Evolutionary conservation across 2,113 vertebrate species (phyloP).

Genomic region (Xiphias gladius): DNA sequence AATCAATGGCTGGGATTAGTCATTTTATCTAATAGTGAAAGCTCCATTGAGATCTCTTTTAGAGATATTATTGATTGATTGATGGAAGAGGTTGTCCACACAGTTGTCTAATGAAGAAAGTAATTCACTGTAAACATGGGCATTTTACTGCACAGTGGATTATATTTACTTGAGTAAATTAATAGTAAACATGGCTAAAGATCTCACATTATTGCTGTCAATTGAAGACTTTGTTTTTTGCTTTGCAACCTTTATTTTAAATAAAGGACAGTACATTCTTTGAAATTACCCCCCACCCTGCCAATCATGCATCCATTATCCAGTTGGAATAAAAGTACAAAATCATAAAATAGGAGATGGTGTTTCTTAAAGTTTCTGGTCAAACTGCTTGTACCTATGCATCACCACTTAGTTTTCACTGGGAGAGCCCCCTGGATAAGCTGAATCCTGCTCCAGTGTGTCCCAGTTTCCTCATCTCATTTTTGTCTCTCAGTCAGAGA

Average conservation of each 20-base stretch:
- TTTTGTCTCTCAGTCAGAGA: constrained; percentile 47
- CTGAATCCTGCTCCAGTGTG: constrained; percentile 55
- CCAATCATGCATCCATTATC: background rate
- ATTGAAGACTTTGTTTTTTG: background rate
- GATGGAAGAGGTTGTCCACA: constrained; percentile 42
- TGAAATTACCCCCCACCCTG: background rate
- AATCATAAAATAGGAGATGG: background rate
- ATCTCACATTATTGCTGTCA: background rate
- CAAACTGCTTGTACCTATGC: background rate
- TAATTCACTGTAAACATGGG: constrained; percentile 42
- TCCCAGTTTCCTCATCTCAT: constrained; percentile 48
- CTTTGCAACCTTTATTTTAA: background rate
- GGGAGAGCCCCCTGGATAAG: constrained; percentile 39
- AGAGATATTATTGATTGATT: constrained; percentile 62
- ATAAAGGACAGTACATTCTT: background rate
- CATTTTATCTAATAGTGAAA: constrained; percentile 39
- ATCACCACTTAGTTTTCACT: constrained; percentile 57
- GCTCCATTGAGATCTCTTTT: constrained; percentile 45
- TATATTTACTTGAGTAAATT: constrained; percentile 20
- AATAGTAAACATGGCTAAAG: constrained; percentile 30
- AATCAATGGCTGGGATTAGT: constrained; percentile 59
- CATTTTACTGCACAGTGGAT: background rate
- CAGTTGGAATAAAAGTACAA: background rate
- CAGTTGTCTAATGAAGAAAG: constrained; percentile 48
- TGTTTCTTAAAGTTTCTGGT: background rate